Base-by-base conservation (phyloP, 92 coral and sea anemone species). In the Pocillopora grandis region DNA sequence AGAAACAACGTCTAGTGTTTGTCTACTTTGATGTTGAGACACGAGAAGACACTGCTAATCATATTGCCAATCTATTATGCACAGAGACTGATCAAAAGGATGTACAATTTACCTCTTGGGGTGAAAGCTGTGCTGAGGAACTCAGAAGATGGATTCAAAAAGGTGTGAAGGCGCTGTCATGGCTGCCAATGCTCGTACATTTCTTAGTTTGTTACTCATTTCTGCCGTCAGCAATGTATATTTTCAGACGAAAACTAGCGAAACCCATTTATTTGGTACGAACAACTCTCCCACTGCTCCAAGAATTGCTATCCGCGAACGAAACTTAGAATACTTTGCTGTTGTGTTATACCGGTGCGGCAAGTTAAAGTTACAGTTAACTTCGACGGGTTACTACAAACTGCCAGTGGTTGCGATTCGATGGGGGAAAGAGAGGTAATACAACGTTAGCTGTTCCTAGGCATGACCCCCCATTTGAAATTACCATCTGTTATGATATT, bases 21-120 rank as follows among this genome's bases (percentile, higher is more conserved):
- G 35, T 82, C 1, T 88, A 90, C 72, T 90, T 68, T 36, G 86
- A 90, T 48, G 14, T 58, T 14, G 61, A 58, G 14, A 2, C 61
- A 9, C 10, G 61, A 58, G 11, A 58, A 58, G 61, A 58, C 14
- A 58, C 61, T 9, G 61, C 11, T 9, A 58, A 58, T 14, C 61
- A 58, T 14, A 14, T 58, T 9, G 11, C 61, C 61, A 58, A 58
- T 58, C 61, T 58, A 58, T 58, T 58, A 58, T 58, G 61, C 61
- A 14, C 61, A 9, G 61, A 58, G 14, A 58, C 61, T 14, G 61
- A 58, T 58, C 61, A 58, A 58, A 14, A 58, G 11, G 61, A 58
- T 58, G 11, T 9, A 9, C 2, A 58, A 58, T 58, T 58, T 58
- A 58, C 61, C 0, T 58, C 15, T 58, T 10, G 15, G 15, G 62